A percentile compares a stretch with the other conserved stretches of the same genome.
phyloP scores from a whole-genome alignment of 2,888 invertebrate genomes.

The Hedychridium roseum region DNA sequence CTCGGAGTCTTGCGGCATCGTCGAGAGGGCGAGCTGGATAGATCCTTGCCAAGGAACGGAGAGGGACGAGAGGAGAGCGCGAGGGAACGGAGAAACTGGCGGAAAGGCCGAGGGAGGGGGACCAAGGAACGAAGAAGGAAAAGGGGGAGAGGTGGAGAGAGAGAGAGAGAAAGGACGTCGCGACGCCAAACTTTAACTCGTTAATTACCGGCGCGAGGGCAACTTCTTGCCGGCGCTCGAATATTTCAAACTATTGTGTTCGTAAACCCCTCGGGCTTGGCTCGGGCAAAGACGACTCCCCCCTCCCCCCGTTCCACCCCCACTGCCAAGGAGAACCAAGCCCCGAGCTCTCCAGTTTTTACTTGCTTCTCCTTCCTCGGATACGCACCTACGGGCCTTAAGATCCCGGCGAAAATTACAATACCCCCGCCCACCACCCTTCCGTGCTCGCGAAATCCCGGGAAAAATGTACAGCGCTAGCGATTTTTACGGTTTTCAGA shows the following conservation, averaged over 20 bases:
- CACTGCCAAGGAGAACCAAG: slow-evolving; percentile 19
- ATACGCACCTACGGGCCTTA: too few relatives aligned
- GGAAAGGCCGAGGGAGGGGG: slow-evolving; percentile 26
- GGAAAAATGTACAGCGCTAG: too few relatives aligned
- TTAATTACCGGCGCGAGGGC: slow-evolving; percentile 63
- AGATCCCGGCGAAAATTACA: too few relatives aligned
- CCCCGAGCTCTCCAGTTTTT: slow-evolving; percentile 19
- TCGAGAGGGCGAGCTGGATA: slow-evolving; percentile 14
- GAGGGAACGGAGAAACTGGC: slow-evolving; percentile 17
- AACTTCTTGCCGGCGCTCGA: slow-evolving; percentile 59
- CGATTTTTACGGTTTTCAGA: too few relatives aligned
- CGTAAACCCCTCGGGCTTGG: slow-evolving; percentile 59
- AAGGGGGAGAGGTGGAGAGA: neutral
- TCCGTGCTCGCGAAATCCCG: too few relatives aligned
- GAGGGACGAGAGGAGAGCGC: slow-evolving; percentile 1
- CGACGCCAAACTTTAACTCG: slow-evolving; percentile 65
- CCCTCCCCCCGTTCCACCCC: slow-evolving; percentile 21
- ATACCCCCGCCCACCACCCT: too few relatives aligned
- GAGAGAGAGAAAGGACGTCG: slow-evolving; percentile 33
- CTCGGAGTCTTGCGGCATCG: slow-evolving; percentile 54
- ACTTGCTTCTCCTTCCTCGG: slow-evolving; percentile 11
- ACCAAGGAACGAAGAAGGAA: neutral
- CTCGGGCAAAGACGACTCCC: neutral
- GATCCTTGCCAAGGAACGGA: slow-evolving; percentile 34
- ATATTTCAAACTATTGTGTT: slow-evolving; percentile 64